Evolutionary conservation across 1,140 invertebrate species (phyloP).

Genomic region (Nilaparvata lugens): DNA sequence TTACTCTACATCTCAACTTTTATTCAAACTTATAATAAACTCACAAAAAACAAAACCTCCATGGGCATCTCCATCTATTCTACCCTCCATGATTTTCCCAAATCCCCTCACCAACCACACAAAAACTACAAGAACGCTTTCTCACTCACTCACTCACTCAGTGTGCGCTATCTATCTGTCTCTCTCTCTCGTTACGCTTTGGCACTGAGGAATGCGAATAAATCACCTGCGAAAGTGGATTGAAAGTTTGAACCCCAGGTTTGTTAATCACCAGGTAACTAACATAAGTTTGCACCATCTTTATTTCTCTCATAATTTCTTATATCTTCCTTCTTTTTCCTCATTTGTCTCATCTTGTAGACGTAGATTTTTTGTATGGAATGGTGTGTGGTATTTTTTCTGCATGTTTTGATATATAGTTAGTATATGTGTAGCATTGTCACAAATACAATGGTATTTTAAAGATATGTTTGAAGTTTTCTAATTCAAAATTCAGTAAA

Average conservation of each 20-base stretch:
- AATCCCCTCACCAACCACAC: constrained; percentile 27
- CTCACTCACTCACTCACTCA: neutral
- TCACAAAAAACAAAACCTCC: too few relatives aligned
- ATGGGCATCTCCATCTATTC: constrained; percentile 10
- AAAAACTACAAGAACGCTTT: neutral
- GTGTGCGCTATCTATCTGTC: constrained; percentile 5
- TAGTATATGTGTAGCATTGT: constrained; percentile 7
- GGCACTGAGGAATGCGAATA: constrained; percentile 47
- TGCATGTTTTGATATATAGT: constrained; percentile 14
- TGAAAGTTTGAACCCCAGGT: constrained; percentile 38
- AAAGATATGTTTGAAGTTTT: neutral
- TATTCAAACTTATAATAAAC: too few relatives aligned
- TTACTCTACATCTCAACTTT: too few relatives aligned
- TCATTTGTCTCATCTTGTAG: constrained; percentile 1
- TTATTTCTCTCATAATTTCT: constrained; percentile 23
- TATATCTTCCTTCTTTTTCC: constrained; percentile 10
- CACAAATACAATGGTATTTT: constrained; percentile 2
- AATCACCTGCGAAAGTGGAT: constrained; percentile 41
- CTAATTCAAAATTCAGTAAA: too few relatives aligned
- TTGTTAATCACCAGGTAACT: constrained; percentile 42
- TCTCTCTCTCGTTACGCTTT: constrained; percentile 36
- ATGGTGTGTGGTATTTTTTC: too few relatives aligned
- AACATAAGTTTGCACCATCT: constrained; percentile 22
- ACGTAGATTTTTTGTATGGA: too few relatives aligned
- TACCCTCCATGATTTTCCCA: constrained; percentile 26